phyloP scores from a whole-genome alignment of 2,888 invertebrate species.

The Tiphia femorata region DNA sequence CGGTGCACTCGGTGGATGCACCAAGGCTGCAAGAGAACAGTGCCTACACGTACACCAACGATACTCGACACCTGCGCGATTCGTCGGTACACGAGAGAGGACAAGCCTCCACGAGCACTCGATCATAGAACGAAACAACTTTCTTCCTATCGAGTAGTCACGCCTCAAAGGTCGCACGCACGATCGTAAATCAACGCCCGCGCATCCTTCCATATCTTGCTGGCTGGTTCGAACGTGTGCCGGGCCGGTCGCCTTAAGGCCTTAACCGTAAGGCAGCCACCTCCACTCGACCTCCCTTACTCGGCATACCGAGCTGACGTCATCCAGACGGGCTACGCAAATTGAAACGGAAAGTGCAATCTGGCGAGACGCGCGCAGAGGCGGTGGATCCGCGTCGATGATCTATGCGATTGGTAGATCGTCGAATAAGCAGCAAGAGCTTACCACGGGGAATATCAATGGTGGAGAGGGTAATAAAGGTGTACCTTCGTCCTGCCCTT shows the following conservation, averaged over 20 bases:
- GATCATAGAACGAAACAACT: slow-evolving; percentile 47
- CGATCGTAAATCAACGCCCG: slow-evolving; percentile 50
- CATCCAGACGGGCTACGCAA: too few species aligned
- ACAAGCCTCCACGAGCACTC: slow-evolving; percentile 24
- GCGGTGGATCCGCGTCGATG: slow-evolving; percentile 16
- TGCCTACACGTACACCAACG: too few species aligned
- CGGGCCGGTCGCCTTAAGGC: background rate
- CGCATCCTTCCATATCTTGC: slow-evolving; percentile 14
- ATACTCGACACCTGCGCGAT: too few species aligned
- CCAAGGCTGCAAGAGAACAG: too few species aligned
- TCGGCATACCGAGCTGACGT: slow-evolving; percentile 23
- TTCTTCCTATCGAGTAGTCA: slow-evolving; percentile 37
- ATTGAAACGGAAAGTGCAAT: slow-evolving; percentile 29
- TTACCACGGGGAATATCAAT: too few species aligned
- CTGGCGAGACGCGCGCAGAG: slow-evolving; percentile 22
- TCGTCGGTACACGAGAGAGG: too few species aligned
- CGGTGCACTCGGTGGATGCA: too few species aligned
- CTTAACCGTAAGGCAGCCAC: slow-evolving; percentile 8
- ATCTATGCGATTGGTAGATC: slow-evolving; percentile 6
- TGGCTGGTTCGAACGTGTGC: too few species aligned
- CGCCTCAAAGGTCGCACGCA: slow-evolving; percentile 41
- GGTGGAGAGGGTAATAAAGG: too few species aligned
- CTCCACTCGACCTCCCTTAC: slow-evolving; percentile 14
- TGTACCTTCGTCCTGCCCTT: too few species aligned
- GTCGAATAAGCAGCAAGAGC: too few species aligned